Percentiles rank a stretch among this genome's conserved stretches.
phyloP scores from a whole-genome alignment of 1,140 invertebrate species.

The Anoplophora glabripennis region DNA sequence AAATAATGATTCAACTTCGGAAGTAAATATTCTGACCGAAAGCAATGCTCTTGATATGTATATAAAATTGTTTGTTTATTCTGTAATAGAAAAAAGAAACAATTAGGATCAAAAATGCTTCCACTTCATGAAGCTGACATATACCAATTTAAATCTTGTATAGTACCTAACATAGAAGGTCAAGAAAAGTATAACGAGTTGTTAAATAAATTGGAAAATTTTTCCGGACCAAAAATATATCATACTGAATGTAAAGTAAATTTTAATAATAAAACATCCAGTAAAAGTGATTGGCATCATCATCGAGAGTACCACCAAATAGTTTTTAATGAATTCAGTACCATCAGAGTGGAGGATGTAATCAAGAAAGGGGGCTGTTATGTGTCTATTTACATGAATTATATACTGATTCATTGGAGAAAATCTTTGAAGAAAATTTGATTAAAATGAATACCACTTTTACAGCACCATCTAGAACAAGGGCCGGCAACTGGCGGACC shows the following conservation, averaged over 20 bases:
- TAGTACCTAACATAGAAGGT: no score
- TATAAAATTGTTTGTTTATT: not conserved
- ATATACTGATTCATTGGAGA: not conserved
- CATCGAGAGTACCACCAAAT: not conserved
- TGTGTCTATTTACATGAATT: slow-evolving; percentile 4
- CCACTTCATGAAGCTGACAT: not conserved
- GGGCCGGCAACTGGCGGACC: no score
- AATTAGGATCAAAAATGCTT: slow-evolving; percentile 3
- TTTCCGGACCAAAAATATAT: slow-evolving; percentile 1
- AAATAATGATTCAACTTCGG: not conserved
- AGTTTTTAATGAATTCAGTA: not conserved
- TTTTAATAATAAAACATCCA: slow-evolving; percentile 1
- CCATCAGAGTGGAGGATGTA: not conserved
- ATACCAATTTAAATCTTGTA: not conserved
- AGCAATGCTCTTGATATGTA: not conserved
- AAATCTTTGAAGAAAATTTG: slow-evolving; percentile 2
- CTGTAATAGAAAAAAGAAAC: not conserved
- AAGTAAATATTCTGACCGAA: not conserved
- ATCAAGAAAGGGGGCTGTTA: slow-evolving; percentile 5
- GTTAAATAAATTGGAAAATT: not conserved
- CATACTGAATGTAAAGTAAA: not conserved
- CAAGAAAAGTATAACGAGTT: no score
- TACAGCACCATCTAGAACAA: slow-evolving; percentile 1
- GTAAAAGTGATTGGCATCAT: not conserved
- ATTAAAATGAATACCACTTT: not conserved